phyloP scores from a whole-genome alignment of 2,888 invertebrate genomes.

The Ormia ochracea region DNA sequence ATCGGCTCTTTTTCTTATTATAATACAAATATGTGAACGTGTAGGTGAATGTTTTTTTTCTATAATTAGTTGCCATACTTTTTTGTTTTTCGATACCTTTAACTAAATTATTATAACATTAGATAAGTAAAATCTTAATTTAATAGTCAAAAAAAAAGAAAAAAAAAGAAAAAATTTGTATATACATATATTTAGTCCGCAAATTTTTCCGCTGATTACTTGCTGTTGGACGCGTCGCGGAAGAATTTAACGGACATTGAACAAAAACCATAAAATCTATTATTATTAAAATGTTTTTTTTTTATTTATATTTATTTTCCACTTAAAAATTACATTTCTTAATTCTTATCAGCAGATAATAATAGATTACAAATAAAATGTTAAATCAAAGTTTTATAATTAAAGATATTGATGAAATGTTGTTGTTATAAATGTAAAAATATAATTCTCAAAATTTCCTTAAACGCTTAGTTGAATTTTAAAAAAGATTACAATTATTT shows the following conservation, averaged over 20 bases:
- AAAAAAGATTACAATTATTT: conserved; percentile 20
- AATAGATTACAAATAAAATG: conserved; percentile 49
- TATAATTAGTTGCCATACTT: too few species aligned
- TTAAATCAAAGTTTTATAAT: conserved; percentile 38
- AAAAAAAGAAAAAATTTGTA: too few species aligned
- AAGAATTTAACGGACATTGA: neutral
- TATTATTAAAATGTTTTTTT: conserved; percentile 58
- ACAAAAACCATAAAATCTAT: conserved; percentile 42
- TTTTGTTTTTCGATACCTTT: too few species aligned
- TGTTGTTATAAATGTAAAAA: conserved; percentile 35
- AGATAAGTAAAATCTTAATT: too few species aligned
- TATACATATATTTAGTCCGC: too few species aligned
- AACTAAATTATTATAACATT: too few species aligned
- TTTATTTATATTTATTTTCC: conserved; percentile 65
- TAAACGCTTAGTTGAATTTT: conserved; percentile 33
- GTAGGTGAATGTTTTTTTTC: too few species aligned
- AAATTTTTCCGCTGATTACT: too few species aligned
- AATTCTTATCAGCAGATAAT: conserved; percentile 44
- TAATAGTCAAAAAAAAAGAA: too few species aligned
- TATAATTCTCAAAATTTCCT: conserved; percentile 26
- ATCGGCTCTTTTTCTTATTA: too few species aligned
- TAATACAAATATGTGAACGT: too few species aligned
- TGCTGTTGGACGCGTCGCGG: neutral
- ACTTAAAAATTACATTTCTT: conserved; percentile 65
- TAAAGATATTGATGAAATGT: conserved; percentile 35